Evolutionary conservation across 2,888 invertebrate genomes (phyloP), one percentile per base, ranked within the genome.

Genomic region (Magallana nippona): DNA sequence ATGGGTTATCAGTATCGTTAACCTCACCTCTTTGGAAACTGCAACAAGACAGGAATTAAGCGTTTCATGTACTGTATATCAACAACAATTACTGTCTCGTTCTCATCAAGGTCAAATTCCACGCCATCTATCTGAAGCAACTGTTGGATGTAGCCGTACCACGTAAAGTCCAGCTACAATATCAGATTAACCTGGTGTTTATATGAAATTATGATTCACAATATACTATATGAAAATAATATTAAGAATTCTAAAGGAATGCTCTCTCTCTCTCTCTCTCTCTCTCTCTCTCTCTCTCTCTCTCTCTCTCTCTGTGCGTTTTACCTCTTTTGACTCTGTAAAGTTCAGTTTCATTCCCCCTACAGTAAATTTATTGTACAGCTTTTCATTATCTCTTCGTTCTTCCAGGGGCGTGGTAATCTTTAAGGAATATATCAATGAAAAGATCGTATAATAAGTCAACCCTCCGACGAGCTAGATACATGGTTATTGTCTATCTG

Each of bases 381-480:
- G 94, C 13, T 96, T 96, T 92, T 98, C 98, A 92, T 98, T 98
- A 93, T 98, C 98, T 93, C 98, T 98, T 87, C 98, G 95, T 56
- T 98, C 95, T 84, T 97, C 96, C 58, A 96, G 96, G 0, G 94
- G 86, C 82, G 89, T 89, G 0, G 98, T 98, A 79, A 98, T 98
- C 93, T 97, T 85, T 19, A 83, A 82, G 13, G n/a, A 55, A 15
- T n/a, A 32, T 27, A 77, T 32, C 2, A 19, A n/a, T 32, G 15
- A 22, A 44, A 44, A 15, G 10, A 22, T n/a, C n/a, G n/a, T 5
- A 78, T 1, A 55, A 13, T n/a, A 79, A 15, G 44, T 17, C 17
- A 55, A 44, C 5, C 32, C 32, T 44, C 5, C 8, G 44, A 44
- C 44, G 8, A 44, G 44, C 8, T 8, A 44, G 5, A 3, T 44